These are phyloP conservation scores for Bettongia penicillata DNA, from an alignment of 2,113 vertebrate genomes.

Conservation along the genomic window DNA sequence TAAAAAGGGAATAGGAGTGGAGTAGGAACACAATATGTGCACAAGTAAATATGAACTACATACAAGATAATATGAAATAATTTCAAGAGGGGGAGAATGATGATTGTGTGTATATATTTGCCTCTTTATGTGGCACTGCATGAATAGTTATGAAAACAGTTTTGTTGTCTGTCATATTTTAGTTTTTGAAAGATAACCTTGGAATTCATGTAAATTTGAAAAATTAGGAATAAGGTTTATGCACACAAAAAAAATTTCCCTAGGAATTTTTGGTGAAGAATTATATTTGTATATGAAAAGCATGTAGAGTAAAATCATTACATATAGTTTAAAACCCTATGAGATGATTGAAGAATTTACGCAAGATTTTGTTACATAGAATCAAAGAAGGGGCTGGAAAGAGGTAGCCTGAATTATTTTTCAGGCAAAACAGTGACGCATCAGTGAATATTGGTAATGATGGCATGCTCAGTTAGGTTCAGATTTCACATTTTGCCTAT, in stretches of 20 bases:
- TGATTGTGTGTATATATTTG: not conserved
- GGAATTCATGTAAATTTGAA: not conserved
- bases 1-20: not conserved
- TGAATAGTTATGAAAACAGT: not conserved
- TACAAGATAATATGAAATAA: not conserved
- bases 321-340: not conserved
- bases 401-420: constrained; percentile 33
- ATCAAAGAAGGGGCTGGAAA: not conserved
- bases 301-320: not conserved
- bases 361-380: not conserved
- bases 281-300: not conserved
- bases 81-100: not conserved
- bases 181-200: not conserved
- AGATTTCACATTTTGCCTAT: not conserved
- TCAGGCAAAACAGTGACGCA: not conserved
- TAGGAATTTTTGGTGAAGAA: not conserved
- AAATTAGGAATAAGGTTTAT: not conserved
- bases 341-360: not conserved
- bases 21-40: not conserved
- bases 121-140: not conserved
- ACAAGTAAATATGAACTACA: not conserved
- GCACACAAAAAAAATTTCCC: not conserved
- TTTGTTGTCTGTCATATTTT: not conserved
- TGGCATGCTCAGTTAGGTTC: not conserved
- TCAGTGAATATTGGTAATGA: not conserved